Evolutionary conservation across 2,797 vertebrate species (phyloP), one percentile per base, ranked within the genome.

Genomic region (Chelon auratus): DNA sequence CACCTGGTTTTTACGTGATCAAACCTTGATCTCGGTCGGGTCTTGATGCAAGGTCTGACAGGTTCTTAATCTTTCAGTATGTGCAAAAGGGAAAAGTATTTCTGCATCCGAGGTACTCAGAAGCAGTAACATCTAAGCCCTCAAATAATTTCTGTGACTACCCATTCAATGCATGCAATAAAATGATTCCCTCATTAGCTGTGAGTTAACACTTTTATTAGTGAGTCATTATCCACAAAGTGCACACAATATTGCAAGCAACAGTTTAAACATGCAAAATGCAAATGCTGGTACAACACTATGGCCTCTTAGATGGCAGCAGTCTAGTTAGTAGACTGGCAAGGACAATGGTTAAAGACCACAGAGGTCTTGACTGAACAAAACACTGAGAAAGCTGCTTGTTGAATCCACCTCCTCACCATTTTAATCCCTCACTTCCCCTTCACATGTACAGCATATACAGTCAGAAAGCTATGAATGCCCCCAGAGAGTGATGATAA

Each of bases 401-500:
- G 57, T 15, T 76, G 58, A 71, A 50, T 68, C 4, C 3, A 17
- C 43, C 74, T 65, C 78, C 80, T 51, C 58, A 82, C 62, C 53
- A 51, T 74, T 80, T 72, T 65, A 84, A 80, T 85, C 79, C 69
- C 15, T 4, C 48, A 12, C 48, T 64, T 62, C 55, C 62, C 56
- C 26, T 81, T 78, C 70, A 71, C 56, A 68, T 63, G 75, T 88
- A 84, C 87, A 88, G 81, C 81, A 78, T 68, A 81, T 90, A 83
- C 83, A 87, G 89, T 91, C 84, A 86, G 80, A 67, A 89, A 86
- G 86, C 85, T 80, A 68, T 47, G 68, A 66, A 75, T 20, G 78
- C 70, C 36, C 12, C 51, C 74, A 55, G 63, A 75, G 76, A 69
- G 58, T 0, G 59, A 81, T 50, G 78, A 83, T 80, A 67, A 87